Evolutionary conservation across 2,797 vertebrate species (phyloP).

Genomic region (Sciurus carolinensis): DNA sequence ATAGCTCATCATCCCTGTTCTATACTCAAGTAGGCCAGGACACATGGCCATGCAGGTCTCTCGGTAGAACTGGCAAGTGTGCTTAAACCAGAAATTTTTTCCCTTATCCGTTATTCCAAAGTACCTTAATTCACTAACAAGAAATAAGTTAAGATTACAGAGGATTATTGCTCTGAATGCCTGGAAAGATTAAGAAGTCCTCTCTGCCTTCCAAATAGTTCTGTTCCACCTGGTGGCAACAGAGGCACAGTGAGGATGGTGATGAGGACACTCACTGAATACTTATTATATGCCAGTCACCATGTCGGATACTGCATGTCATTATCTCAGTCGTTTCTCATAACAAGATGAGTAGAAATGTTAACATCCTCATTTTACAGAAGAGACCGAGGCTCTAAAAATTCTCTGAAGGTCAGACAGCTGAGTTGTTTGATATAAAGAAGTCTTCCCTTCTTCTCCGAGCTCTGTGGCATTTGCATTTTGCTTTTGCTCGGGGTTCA

Average conservation of each 20-base stretch:
- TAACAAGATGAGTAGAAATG: not conserved
- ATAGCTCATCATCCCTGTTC: not conserved
- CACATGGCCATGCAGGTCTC: fast-evolving
- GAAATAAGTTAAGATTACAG: not conserved
- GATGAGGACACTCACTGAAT: too few relatives aligned
- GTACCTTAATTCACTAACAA: not conserved
- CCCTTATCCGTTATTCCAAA: not conserved
- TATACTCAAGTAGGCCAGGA: not conserved
- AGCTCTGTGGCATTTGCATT: not conserved
- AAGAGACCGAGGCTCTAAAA: not conserved
- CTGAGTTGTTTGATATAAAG: not conserved
- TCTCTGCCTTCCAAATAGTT: not conserved
- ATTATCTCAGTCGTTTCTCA: not conserved
- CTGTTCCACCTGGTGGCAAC: not conserved
- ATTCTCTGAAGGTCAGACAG: not conserved
- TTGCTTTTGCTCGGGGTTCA: not conserved
- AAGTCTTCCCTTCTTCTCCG: not conserved
- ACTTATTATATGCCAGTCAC: not conserved
- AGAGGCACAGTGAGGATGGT: not conserved
- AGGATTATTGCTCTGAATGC: not conserved
- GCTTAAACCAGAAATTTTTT: not conserved
- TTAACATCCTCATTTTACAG: not conserved
- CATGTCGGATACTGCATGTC: fast-evolving
- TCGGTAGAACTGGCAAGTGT: fast-evolving
- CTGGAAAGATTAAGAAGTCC: not conserved